Percentiles rank a stretch among this genome's conserved stretches.
phyloP scores from a whole-genome alignment of 2,113 vertebrate genomes.

The Upupa epops region DNA sequence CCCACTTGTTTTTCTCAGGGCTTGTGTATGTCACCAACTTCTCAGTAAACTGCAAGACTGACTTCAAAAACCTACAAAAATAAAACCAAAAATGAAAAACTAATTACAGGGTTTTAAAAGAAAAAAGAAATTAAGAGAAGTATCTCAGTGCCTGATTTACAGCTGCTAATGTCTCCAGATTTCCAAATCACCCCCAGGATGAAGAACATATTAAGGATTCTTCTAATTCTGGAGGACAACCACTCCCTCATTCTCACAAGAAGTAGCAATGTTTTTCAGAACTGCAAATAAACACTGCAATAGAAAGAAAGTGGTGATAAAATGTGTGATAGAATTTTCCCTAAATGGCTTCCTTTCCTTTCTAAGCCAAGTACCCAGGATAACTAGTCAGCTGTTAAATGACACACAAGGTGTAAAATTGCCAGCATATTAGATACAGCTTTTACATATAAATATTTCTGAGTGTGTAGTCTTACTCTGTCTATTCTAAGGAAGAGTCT shows the following conservation, averaged over 20 bases:
- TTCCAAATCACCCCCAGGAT: not conserved
- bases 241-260: not conserved
- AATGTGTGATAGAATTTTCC: not conserved
- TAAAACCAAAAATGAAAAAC: not conserved
- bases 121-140: not conserved
- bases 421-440: not conserved
- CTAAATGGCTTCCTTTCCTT: not conserved
- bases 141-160: not conserved
- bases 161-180: not conserved
- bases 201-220: not conserved
- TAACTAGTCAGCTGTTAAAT: not conserved
- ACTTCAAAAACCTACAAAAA: constrained; percentile 72
- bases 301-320: not conserved
- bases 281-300: not conserved
- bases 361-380: not conserved
- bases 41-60: constrained; percentile 73
- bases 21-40: constrained; percentile 75
- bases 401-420: not conserved
- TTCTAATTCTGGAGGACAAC: not conserved
- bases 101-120: not conserved
- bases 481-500: not conserved
- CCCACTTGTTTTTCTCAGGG: constrained; percentile 76
- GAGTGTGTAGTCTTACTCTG: not conserved
- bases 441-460: not conserved
- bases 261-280: not conserved